phyloP scores from a whole-genome alignment of 2,113 vertebrate genomes.

The Stegostoma tigrinum region DNA sequence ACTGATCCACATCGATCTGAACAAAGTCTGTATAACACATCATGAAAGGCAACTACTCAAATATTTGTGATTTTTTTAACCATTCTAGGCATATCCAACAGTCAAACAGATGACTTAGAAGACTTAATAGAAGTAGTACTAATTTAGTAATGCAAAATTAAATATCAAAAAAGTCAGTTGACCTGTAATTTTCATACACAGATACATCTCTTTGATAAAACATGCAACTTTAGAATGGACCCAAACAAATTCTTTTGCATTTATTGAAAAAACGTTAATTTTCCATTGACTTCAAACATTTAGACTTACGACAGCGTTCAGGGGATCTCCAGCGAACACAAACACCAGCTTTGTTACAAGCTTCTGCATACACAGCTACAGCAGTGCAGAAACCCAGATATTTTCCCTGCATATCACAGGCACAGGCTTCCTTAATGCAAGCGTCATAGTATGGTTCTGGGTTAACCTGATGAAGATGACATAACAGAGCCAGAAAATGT shows the following conservation, averaged over 20 bases:
- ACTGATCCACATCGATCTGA: not conserved
- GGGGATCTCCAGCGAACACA: conserved; percentile 72
- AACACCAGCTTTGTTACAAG: conserved; percentile 58
- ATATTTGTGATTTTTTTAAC: not conserved
- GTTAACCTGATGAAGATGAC: conserved; percentile 58
- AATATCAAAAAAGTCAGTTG: not conserved
- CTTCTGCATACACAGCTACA: conserved; percentile 69
- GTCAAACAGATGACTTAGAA: not conserved
- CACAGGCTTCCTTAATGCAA: conserved; percentile 70
- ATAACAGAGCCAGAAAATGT: not conserved
- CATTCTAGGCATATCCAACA: not conserved
- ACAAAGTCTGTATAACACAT: not conserved
- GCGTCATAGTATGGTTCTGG: conserved; percentile 61
- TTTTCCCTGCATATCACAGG: conserved; percentile 71
- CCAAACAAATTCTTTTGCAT: not conserved
- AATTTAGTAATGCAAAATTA: not conserved
- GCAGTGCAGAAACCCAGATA: conserved; percentile 75
- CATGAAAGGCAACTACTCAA: not conserved
- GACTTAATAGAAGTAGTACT: not conserved
- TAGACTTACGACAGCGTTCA: conserved; percentile 70
- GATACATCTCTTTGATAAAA: not conserved
- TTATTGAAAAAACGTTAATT: not conserved
- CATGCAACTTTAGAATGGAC: not conserved
- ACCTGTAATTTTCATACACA: not conserved
- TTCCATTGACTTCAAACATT: not conserved